Evolutionary conservation across 2,888 invertebrate genomes (phyloP), one percentile per base, ranked within the genome.

Genomic region (Mesoligia furuncula): DNA sequence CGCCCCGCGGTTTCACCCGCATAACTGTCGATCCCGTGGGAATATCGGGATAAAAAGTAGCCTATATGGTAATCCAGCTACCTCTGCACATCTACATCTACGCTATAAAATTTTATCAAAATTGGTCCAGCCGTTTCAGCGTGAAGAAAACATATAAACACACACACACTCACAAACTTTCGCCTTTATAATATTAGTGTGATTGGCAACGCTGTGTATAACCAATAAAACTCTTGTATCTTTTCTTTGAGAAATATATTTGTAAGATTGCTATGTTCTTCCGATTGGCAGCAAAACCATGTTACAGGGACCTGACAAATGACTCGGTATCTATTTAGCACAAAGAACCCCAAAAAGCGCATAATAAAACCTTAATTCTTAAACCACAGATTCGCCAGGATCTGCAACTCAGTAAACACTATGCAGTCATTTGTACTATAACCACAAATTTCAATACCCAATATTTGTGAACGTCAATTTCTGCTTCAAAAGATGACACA

Each of bases 391-490:
- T 31, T 31, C 8, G 27, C 20, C 45, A 62, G 9, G 24, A 51
- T n/a, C 17, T 36, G 48, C n/a, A 48, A n/a, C 5, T 48, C 7
- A 36, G 13, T 24, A 15, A 54, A 51, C n/a, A 42, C 9, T n/a
- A 27, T n/a, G 8, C 20, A 76, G 20, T 36, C 15, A 73, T 73
- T 51, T 39, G 42, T 42, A 9, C 42, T 1, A 1, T 42, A 42
- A 42, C 42, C 42, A 11, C 42, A n/a, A 13, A 42, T 42, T 20
- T 24, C 13, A 64, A 54, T n/a, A 31, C 3, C 2, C 27, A 39
- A 27, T 82, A 61, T 61, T 78, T 66, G 42, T 64, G 51, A 57
- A 65, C 54, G 51, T 51, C 71, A 72, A 73, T 75, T 54, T 75
- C 69, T 67, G 39, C 62, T 17, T 68, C 48, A 48, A 67, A 68